Evolutionary conservation across 2,797 vertebrate genomes (phyloP).

Genomic region (Lithobates sylvaticus): DNA sequence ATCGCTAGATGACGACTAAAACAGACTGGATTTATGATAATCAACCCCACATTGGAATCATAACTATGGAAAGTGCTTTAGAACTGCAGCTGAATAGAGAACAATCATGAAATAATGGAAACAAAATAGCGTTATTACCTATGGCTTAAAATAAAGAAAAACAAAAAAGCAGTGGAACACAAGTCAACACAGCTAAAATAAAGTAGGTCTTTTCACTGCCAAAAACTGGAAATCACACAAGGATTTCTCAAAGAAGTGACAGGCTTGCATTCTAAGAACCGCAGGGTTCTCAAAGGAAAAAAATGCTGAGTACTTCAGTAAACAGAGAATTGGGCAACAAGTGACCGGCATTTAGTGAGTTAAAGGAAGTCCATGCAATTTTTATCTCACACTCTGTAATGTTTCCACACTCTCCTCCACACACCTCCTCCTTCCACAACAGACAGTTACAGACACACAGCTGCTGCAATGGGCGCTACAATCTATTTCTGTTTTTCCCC

Average conservation of each 20-base stretch:
- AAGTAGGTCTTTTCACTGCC: neutral
- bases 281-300: neutral
- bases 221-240: neutral
- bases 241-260: constrained; percentile 6
- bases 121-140: neutral
- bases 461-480: constrained; percentile 50
- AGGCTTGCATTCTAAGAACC: constrained; percentile 2
- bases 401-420: constrained; percentile 40
- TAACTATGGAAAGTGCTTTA: too few relatives aligned
- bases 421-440: constrained; percentile 43
- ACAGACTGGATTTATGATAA: too few relatives aligned
- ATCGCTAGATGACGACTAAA: too few relatives aligned
- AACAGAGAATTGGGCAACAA: constrained; percentile 34
- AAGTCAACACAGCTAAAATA: neutral
- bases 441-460: constrained; percentile 55
- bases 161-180: neutral
- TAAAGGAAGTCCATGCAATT: constrained; percentile 45
- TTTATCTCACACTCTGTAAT: constrained; percentile 27
- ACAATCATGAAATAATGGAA: neutral
- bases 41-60: too few relatives aligned
- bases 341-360: neutral
- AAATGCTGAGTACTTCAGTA: constrained; percentile 8
- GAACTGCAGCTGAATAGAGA: neutral
- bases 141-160: neutral
- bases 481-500: constrained; percentile 65